phyloP scores from a whole-genome alignment of 1,140 invertebrate species.

The Brachionus koreanus region DNA sequence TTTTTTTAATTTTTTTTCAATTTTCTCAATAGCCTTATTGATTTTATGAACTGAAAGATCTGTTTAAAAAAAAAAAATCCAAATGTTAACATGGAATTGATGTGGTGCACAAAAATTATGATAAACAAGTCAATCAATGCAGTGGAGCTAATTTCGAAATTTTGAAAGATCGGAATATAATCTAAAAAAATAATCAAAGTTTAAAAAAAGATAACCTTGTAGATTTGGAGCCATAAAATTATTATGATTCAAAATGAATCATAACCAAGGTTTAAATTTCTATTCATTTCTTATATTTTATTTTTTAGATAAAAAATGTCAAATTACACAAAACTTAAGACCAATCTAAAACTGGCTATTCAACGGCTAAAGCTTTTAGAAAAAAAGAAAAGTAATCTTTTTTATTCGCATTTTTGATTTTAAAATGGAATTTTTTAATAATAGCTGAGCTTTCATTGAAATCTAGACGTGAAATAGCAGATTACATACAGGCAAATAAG shows the following conservation, averaged over 20 bases:
- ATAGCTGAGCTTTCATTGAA: constrained; percentile 84
- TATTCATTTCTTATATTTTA: neutral
- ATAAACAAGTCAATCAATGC: neutral
- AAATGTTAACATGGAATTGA: constrained; percentile 4
- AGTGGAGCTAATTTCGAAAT: neutral
- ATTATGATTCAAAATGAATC: neutral
- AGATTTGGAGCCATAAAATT: neutral
- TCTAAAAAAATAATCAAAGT: neutral
- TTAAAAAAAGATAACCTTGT: neutral
- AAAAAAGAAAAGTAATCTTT: constrained; percentile 77
- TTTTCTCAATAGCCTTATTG: no score
- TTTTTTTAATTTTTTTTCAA: no score
- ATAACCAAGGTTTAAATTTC: neutral
- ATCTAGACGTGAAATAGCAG: constrained; percentile 92
- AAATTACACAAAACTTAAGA: constrained; percentile 92
- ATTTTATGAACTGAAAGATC: no score
- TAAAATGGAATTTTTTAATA: neutral
- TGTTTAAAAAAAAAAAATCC: no score
- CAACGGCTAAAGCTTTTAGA: constrained; percentile 89
- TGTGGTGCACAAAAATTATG: neutral
- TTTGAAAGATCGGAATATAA: constrained; percentile 24
- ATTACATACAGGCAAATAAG: constrained; percentile 78
- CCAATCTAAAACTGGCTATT: constrained; percentile 82
- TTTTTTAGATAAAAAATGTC: constrained; percentile 54
- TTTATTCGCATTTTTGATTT: neutral